Evolutionary conservation across 2,888 invertebrate species (phyloP).

Genomic region (Netelia inedita): DNA sequence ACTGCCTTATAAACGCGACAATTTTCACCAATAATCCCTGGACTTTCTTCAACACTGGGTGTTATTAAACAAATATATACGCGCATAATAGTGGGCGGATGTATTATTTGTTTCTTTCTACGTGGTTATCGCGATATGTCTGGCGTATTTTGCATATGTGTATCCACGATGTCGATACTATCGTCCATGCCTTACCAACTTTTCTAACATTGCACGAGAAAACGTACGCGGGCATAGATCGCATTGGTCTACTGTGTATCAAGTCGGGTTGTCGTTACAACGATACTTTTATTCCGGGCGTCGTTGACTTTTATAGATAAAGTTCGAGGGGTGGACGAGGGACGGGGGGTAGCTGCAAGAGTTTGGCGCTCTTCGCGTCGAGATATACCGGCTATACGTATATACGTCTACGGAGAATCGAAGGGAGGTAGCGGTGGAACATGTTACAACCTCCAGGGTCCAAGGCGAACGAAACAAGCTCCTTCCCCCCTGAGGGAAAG

Average conservation of each 20-base stretch:
- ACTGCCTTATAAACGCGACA: too few species aligned
- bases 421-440: constrained; percentile 47
- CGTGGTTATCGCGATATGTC: not conserved
- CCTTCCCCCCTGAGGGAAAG: not conserved
- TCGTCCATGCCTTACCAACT: constrained; percentile 12
- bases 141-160: not conserved
- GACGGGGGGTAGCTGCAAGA: constrained; percentile 60
- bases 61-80: too few species aligned
- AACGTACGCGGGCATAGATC: constrained; percentile 28
- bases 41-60: too few species aligned
- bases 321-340: constrained; percentile 68
- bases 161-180: not conserved
- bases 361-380: constrained; percentile 72
- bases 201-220: constrained; percentile 24
- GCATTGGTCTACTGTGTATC: constrained; percentile 17
- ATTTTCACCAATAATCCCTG: too few species aligned
- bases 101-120: too few species aligned
- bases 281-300: constrained; percentile 78
- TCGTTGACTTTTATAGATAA: constrained; percentile 81
- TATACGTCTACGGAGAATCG: constrained; percentile 14
- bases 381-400: constrained; percentile 52
- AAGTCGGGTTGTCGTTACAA: constrained; percentile 61
- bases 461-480: constrained; percentile 49
- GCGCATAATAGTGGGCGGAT: too few species aligned
- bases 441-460: constrained; percentile 54